Evolutionary conservation across 1,140 invertebrate species (phyloP), one percentile per base, ranked within the genome.

Genomic region (Druon quercuslanigerum): DNA sequence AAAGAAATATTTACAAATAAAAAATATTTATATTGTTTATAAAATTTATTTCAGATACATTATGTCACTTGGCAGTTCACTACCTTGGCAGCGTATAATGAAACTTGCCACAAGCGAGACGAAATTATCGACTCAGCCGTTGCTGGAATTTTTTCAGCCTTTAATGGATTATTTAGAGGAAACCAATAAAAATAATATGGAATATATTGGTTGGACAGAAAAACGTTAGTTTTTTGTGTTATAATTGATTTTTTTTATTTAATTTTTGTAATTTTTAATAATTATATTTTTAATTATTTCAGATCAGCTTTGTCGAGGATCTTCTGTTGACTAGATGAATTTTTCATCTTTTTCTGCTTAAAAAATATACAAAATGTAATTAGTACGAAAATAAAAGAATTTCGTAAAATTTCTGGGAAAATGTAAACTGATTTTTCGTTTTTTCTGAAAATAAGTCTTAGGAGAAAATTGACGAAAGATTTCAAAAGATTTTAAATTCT

Each of bases 41-140:
- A 6, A 52, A n/a, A 14, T 52, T 6, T 17, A 19, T 60, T 60
- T 25, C 56, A 60, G 56, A 60, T 60, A 60, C 56, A 19, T 25
- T 25, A 60, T 60, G 56, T 60, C 56, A 25, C 20, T 60, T 19
- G 56, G 56, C 20, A 60, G 56, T 60, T 60, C 56, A 12, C 11
- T 25, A 25, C 11, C 56, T 25, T 60, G 56, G 56, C 56, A 25
- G 19, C 20, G 20, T 14, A 60, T 60, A 25, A 60, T 60, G 56
- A 9, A 25, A 60, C 20, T 14, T 19, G 20, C 20, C 0, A 25
- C 17, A 13, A 25, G 19, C 11, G 56, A 60, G 25, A 60, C 11
- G 14, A 25, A 60, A 60, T 25, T 60, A 60, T 60, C 56, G 19
- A 13, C 56, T 13, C 20, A 60, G 25, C 56, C 56, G 1, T 25